A percentile compares a stretch with the other conserved stretches of the same genome.
phyloP scores from a whole-genome alignment of 1,140 invertebrate species.

The Chymomyza costata region DNA sequence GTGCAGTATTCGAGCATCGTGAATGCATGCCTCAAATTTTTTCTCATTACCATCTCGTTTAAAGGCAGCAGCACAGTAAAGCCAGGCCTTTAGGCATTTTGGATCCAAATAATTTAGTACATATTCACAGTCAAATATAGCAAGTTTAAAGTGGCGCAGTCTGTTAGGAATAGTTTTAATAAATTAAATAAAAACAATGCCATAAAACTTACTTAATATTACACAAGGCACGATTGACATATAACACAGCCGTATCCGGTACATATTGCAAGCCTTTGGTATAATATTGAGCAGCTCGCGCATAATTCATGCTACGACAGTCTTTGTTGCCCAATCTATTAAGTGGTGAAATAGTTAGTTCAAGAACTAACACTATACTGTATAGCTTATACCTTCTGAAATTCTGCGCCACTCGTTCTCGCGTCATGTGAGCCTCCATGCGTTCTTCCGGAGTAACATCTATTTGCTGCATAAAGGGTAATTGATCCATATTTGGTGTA shows the following conservation, averaged over 20 bases:
- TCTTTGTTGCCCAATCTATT: slow-evolving; percentile 30
- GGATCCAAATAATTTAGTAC: slow-evolving; percentile 27
- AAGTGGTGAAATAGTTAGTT: too few relatives aligned
- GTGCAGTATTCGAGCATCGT: slow-evolving; percentile 26
- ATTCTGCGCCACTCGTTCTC: slow-evolving; percentile 34
- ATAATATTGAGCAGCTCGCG: slow-evolving; percentile 21
- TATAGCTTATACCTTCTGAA: slow-evolving; percentile 9
- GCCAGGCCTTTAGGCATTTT: slow-evolving; percentile 33
- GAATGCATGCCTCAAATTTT: slow-evolving; percentile 27
- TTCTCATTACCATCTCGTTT: slow-evolving; percentile 34
- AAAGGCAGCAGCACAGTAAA: slow-evolving; percentile 39
- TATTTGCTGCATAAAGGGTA: slow-evolving; percentile 52
- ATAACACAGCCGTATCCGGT: slow-evolving; percentile 39
- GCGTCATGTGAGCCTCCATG: slow-evolving; percentile 3
- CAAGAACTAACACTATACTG: too few relatives aligned
- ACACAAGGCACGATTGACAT: slow-evolving; percentile 41
- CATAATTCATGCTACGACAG: slow-evolving; percentile 25
- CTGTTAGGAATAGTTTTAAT: slow-evolving; percentile 13
- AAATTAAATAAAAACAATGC: not conserved
- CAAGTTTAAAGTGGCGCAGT: slow-evolving; percentile 28
- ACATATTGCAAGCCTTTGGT: slow-evolving; percentile 32
- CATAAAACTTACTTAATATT: slow-evolving; percentile 32
- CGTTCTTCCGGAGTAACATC: slow-evolving; percentile 9
- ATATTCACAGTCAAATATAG: slow-evolving; percentile 40
- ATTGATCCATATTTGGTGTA: slow-evolving; percentile 15